These are phyloP conservation scores for Megamerina dolium DNA, from an alignment of 2,888 invertebrate genomes.

Conservation along the genomic window DNA sequence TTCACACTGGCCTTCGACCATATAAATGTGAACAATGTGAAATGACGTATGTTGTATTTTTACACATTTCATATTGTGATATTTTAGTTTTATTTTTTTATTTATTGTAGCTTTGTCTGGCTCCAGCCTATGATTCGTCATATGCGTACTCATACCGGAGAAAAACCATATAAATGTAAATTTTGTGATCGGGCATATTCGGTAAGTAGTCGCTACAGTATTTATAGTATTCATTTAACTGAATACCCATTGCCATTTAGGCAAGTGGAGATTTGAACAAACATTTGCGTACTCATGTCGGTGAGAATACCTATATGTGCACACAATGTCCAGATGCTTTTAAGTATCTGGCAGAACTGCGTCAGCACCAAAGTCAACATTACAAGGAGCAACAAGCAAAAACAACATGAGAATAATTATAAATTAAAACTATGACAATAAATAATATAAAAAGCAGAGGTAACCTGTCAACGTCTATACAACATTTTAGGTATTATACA, in stretches of 20 bases:
- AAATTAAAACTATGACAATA: no score
- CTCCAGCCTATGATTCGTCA: conserved; percentile 56
- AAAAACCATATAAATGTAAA: conserved; percentile 52
- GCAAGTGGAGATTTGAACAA: conserved; percentile 20
- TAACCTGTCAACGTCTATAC: no score
- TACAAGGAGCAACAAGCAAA: no score
- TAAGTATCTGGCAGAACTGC: conserved; percentile 31
- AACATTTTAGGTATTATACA: no score
- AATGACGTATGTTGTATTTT: conserved; percentile 26
- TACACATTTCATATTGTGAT: no score
- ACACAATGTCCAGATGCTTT: conserved; percentile 32
- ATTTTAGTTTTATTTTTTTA: no score
- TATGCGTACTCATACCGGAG: no score
- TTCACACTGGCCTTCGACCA: conserved; percentile 55
- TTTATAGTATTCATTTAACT: no score
- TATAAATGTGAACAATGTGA: conserved; percentile 32
- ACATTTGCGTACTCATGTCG: conserved; percentile 52
- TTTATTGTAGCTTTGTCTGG: conserved; percentile 49
- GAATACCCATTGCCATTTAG: no score
- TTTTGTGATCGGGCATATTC: conserved; percentile 54
- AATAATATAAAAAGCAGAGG: no score
- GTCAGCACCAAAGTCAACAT: conserved; percentile 30
- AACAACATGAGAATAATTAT: no score
- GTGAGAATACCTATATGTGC: conserved; percentile 55
- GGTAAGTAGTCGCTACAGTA: no score